Base-by-base conservation (phyloP, 2,797 vertebrate genomes). In the Alca torda region DNA sequence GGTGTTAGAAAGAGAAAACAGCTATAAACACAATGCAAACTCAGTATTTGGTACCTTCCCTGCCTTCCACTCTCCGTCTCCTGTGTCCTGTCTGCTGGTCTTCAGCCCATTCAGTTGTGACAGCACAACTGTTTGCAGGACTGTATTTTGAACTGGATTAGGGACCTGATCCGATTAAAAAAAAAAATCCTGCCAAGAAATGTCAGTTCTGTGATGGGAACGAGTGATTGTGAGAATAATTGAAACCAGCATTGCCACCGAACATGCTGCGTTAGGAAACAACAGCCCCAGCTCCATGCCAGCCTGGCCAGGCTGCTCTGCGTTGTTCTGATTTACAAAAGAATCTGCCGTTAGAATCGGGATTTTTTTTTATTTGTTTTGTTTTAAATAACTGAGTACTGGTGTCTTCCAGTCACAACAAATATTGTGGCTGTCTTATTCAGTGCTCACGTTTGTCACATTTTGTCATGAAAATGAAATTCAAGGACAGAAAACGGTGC, bases 151-250 rank as follows among this genome's bases (percentile, higher is more conserved):
- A 79, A 77, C 68, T 61, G 72, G 81, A 91, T 74, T 91, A 85
- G 48, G 48, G 51, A 70, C 35, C 19, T 80, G 26, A 83, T 80
- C 63, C 3, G 1, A 80, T 90, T 87, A 5, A 39, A 73, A 85
- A 84, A 21, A 70, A 68, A 48, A 87, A 35, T 85, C 57, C 37
- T 92, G 26, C 60, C 72, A 89, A 92, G 48, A 92, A 93, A 83
- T 81, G 65, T 77, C 61, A 75, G 45, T 64, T 94, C 57, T 77
- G 53, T 85, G 81, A 93, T 80, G 65, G 69, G 84, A 96, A 84
- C 4, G 3, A 68, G 54, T 0, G 2, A 72, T 57, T 83, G 89
- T 78, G 82, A 94, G 64, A 83, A 67, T 48, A 90, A 91, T 54
- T 83, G 84, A 91, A 96, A 93, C 67, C 53, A 93, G 31, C 89